phyloP scores from a whole-genome alignment of 2,888 invertebrate genomes.

The Nowickia ferox region DNA sequence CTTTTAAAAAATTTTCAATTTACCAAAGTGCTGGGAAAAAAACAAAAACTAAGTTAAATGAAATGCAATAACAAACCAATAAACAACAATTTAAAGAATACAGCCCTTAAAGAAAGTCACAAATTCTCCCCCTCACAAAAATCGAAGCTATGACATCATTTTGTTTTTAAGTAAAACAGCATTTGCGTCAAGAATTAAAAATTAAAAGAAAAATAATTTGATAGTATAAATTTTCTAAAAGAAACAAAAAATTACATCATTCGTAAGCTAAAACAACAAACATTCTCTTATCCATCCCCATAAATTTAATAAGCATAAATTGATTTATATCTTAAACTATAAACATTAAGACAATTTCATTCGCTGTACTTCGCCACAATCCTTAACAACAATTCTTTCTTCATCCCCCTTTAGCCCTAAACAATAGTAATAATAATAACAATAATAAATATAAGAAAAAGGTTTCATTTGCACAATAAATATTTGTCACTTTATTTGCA shows the following conservation, averaged over 20 bases:
- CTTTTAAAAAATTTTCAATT: slow-evolving; percentile 53
- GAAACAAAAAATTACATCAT: slow-evolving; percentile 20
- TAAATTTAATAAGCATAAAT: slow-evolving; percentile 65
- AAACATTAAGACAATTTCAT: slow-evolving; percentile 51
- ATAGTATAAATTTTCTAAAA: slow-evolving; percentile 9
- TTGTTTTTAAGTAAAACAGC: not conserved
- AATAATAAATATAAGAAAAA: not conserved
- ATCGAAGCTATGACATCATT: slow-evolving; percentile 29
- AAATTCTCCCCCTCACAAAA: not conserved
- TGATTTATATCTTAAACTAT: slow-evolving; percentile 58
- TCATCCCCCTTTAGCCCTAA: not conserved
- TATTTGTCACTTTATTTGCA: slow-evolving; percentile 62
- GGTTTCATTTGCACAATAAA: slow-evolving; percentile 34
- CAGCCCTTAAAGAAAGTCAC: not conserved
- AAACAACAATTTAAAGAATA: not conserved
- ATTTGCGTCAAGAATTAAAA: not conserved
- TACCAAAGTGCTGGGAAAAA: slow-evolving; percentile 52
- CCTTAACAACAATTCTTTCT: slow-evolving; percentile 16
- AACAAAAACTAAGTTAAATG: not conserved
- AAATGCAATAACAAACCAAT: slow-evolving; percentile 20
- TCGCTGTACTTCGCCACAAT: not conserved
- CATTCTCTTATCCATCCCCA: not conserved
- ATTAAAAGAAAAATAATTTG: not conserved
- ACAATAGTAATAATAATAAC: slow-evolving; percentile 1
- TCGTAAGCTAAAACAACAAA: not conserved